Percentiles rank a stretch among this genome's conserved stretches.
Conservation (phyloP, 2,888 invertebrate species). For the Drosophila neoperkinsi region DNA sequence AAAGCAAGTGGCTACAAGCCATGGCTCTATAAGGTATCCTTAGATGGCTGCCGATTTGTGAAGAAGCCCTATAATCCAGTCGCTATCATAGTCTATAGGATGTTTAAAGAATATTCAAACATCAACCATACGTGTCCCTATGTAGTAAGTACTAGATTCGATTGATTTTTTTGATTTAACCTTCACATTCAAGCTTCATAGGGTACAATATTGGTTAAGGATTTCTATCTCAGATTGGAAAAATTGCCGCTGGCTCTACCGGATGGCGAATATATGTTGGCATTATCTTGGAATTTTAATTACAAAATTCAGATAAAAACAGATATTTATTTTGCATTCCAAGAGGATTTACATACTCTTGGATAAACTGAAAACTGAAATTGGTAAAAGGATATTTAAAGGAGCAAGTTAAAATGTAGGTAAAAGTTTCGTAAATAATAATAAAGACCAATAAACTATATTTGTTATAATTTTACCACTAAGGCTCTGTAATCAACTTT, state of each 20-base stretch:
- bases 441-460: background rate
- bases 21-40: slow-evolving; percentile 16
- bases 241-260: slow-evolving; percentile 14
- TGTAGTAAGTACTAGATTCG: slow-evolving; percentile 13
- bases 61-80: slow-evolving; percentile 16
- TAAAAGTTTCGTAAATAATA: background rate
- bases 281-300: background rate
- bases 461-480: background rate
- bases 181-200: background rate
- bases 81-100: background rate
- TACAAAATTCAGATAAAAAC: background rate
- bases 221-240: background rate
- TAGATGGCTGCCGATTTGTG: slow-evolving; percentile 20
- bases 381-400: background rate
- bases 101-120: slow-evolving; percentile 14
- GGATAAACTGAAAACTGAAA: background rate
- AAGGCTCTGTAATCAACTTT: background rate
- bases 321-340: slow-evolving; percentile 13
- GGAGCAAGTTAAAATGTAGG: background rate
- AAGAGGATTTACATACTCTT: slow-evolving; percentile 13
- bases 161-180: background rate
- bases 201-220: background rate
- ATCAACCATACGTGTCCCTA: slow-evolving; percentile 37
- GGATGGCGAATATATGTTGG: slow-evolving; percentile 40
- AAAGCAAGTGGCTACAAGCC: slow-evolving; percentile 42